phyloP scores from a whole-genome alignment of 2,113 vertebrate species.

The Bubo bubo region DNA sequence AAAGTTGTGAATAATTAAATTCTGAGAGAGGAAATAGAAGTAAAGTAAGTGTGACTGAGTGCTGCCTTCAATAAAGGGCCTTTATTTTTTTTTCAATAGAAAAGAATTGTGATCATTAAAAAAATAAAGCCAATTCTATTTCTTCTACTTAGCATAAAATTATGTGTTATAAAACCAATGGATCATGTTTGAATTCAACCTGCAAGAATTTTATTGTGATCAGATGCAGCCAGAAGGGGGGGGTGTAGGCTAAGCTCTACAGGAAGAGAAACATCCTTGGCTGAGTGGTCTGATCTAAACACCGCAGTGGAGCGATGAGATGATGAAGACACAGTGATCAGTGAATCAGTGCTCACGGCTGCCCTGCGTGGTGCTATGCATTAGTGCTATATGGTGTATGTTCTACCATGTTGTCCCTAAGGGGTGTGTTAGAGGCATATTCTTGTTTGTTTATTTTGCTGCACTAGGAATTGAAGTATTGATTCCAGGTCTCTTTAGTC shows the following conservation, averaged over 20 bases:
- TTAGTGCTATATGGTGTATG: background rate
- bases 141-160: background rate
- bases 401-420: background rate
- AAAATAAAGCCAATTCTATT: background rate
- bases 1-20: constrained; percentile 34
- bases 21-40: constrained; percentile 1
- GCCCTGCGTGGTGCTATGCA: background rate
- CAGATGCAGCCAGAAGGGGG: constrained; percentile 68
- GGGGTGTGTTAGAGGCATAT: background rate
- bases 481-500: background rate
- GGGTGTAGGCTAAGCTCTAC: constrained; percentile 41
- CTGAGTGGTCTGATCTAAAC: background rate
- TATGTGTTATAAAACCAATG: fast-evolving
- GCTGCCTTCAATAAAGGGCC: background rate
- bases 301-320: background rate
- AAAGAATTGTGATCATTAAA: background rate
- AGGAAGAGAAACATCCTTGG: background rate
- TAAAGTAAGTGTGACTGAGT: background rate
- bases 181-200: background rate
- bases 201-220: background rate
- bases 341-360: background rate
- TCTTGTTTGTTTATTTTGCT: background rate
- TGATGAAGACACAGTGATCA: background rate
- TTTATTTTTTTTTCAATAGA: background rate
- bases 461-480: background rate